Conservation (phyloP, 2,113 vertebrate genomes). For the Gallinago jamesoni region DNA sequence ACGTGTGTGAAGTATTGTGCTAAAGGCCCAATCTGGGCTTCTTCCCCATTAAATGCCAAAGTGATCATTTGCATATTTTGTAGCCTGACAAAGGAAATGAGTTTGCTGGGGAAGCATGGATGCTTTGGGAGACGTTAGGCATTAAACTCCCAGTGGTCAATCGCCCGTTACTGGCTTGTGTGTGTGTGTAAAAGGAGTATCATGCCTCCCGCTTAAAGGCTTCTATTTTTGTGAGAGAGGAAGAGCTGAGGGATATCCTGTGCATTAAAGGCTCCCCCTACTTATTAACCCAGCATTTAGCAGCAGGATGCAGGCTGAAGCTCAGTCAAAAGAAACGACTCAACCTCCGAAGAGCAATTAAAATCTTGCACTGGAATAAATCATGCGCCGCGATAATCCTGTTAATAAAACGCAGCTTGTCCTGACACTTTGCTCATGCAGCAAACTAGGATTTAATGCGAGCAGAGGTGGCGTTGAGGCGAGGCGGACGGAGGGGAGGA, state of each 20-base stretch:
- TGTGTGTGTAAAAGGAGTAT: slow-evolving; percentile 34
- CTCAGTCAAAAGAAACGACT: slow-evolving; percentile 84
- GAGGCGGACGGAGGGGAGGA: slow-evolving; percentile 39
- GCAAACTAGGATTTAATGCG: slow-evolving; percentile 80
- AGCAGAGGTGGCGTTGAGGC: slow-evolving; percentile 58
- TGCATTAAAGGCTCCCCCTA: slow-evolving; percentile 81
- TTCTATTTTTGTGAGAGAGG: slow-evolving; percentile 76
- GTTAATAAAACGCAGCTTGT: slow-evolving; percentile 88
- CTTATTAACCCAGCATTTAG: slow-evolving; percentile 87
- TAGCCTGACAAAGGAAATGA: slow-evolving; percentile 77
- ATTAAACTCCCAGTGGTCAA: slow-evolving; percentile 65
- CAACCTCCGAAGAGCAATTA: slow-evolving; percentile 87
- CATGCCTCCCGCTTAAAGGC: slow-evolving; percentile 38
- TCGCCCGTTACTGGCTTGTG: slow-evolving; percentile 43
- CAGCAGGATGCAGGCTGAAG: slow-evolving; percentile 83
- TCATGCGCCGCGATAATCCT: slow-evolving; percentile 85
- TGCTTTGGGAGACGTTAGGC: slow-evolving; percentile 74
- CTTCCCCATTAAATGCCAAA: slow-evolving; percentile 69
- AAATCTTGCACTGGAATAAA: slow-evolving; percentile 87
- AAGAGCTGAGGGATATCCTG: slow-evolving; percentile 80
- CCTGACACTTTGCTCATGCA: slow-evolving; percentile 83
- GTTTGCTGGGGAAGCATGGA: slow-evolving; percentile 71
- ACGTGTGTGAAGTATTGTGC: slow-evolving; percentile 47
- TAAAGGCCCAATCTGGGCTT: slow-evolving; percentile 58
- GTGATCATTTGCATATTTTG: slow-evolving; percentile 77